A percentile compares a stretch with the other conserved stretches of the same genome.
Evolutionary conservation across 2,888 invertebrate genomes (phyloP).

Genomic region (Campoletis raptor): DNA sequence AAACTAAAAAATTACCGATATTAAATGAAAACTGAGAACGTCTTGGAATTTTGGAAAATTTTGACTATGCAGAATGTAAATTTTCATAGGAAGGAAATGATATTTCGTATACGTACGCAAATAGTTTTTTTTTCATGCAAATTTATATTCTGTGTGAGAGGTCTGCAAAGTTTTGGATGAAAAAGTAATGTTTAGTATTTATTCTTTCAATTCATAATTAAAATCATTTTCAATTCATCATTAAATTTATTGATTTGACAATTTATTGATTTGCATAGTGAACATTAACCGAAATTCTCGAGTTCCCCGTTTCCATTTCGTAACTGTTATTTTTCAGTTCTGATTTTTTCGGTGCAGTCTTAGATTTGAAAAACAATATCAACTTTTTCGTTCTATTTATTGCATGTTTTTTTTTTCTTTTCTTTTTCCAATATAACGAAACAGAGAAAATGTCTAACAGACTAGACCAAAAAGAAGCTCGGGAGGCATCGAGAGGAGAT

Average conservation of each 20-base stretch:
- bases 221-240: too few species aligned
- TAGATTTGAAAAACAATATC: not conserved
- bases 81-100: not conserved
- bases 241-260: too few species aligned
- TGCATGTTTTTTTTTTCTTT: not conserved
- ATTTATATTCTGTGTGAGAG: not conserved
- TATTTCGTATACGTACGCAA: not conserved
- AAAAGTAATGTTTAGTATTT: too few species aligned
- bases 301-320: not conserved
- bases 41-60: not conserved
- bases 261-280: too few species aligned
- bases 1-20: not conserved
- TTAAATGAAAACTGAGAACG: not conserved
- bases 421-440: not conserved
- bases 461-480: too few species aligned
- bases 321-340: not conserved
- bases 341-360: not conserved
- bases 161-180: not conserved
- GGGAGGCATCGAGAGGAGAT: too few species aligned
- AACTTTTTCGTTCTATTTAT: not conserved
- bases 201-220: too few species aligned
- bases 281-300: too few species aligned
- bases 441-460: not conserved
- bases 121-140: not conserved
- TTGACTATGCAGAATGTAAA: not conserved